Evolutionary conservation across 2,113 vertebrate genomes (phyloP).

Genomic region (Ahaetulla prasina): DNA sequence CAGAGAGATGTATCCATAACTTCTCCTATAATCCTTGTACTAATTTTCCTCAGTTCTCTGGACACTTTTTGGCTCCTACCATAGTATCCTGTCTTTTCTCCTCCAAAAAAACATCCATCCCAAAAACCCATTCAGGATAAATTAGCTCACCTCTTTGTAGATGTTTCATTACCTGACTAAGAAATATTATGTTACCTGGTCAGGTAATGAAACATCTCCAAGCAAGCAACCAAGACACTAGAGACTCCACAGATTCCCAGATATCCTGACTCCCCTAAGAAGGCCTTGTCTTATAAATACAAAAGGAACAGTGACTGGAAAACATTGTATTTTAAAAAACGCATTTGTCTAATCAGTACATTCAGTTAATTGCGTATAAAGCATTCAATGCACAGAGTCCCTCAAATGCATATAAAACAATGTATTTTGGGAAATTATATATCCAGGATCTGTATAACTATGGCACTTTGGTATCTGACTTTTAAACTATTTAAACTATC

Average conservation of each 20-base stretch:
- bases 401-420: not conserved
- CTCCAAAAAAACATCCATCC: not conserved
- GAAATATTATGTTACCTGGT: not conserved
- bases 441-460: not conserved
- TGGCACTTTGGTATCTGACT: not conserved
- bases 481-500: not conserved
- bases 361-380: not conserved
- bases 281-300: not conserved
- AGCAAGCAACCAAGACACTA: not conserved
- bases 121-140: not conserved
- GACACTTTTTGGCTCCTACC: not conserved
- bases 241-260: not conserved
- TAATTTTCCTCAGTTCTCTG: not conserved
- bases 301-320: not conserved
- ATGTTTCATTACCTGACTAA: not conserved
- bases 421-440: not conserved
- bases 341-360: not conserved
- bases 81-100: not conserved
- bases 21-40: not conserved
- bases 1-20: not conserved
- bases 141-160: not conserved
- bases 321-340: not conserved
- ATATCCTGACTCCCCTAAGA: not conserved
- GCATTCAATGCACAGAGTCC: not conserved
- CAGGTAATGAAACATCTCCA: not conserved